Conservation (phyloP, 2,888 invertebrate species). For the Tuta absoluta region DNA sequence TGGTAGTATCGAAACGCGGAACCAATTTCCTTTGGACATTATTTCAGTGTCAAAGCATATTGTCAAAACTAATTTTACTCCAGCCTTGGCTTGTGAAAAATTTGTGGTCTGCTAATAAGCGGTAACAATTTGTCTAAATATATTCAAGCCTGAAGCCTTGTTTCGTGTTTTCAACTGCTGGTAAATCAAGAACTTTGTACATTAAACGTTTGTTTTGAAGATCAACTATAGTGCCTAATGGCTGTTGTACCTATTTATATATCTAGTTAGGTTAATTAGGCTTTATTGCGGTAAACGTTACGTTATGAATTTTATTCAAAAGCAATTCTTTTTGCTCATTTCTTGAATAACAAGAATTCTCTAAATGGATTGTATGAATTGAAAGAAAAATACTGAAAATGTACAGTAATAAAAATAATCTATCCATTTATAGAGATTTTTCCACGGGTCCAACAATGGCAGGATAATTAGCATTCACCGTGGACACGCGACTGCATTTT, state of each 20-base stretch:
- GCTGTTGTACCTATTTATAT: too few relatives aligned
- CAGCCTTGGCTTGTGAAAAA: slow-evolving; percentile 12
- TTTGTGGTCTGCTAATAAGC: slow-evolving; percentile 1
- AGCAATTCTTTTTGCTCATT: too few relatives aligned
- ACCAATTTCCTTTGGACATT: background rate
- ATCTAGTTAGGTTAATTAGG: too few relatives aligned
- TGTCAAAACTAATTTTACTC: slow-evolving; percentile 19
- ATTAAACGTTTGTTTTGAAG: too few relatives aligned
- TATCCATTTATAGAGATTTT: slow-evolving; percentile 11
- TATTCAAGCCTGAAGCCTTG: background rate
- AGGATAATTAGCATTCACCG: slow-evolving; percentile 10
- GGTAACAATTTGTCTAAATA: background rate
- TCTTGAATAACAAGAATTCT: background rate
- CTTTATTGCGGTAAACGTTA: too few relatives aligned
- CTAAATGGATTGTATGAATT: background rate
- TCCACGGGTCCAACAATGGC: slow-evolving; percentile 30
- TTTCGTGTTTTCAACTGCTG: background rate
- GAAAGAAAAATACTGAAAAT: background rate
- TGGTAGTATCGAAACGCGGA: slow-evolving; percentile 7
- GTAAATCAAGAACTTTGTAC: background rate
- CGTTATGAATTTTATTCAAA: too few relatives aligned
- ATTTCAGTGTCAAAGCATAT: slow-evolving; percentile 10
- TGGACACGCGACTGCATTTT: slow-evolving; percentile 16
- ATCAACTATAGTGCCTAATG: too few relatives aligned
- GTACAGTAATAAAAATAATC: slow-evolving; percentile 5